phyloP scores from a whole-genome alignment of 2,888 invertebrate genomes.

The Heterodera filipjevi region DNA sequence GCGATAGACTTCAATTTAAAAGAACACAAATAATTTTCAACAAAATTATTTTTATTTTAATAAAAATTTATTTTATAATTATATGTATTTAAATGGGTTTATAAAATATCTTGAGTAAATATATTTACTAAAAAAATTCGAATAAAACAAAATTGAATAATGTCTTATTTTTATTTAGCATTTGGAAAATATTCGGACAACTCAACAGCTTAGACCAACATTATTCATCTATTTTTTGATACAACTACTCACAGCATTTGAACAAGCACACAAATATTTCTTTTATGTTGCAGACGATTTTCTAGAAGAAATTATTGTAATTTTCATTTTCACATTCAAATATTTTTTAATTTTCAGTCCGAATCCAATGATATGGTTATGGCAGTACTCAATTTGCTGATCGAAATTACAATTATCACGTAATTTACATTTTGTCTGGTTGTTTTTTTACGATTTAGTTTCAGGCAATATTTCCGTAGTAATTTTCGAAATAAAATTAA shows the following conservation, averaged over 20 bases:
- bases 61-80: no score
- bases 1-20: background rate
- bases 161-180: background rate
- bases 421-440: background rate
- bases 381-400: background rate
- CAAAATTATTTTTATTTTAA: no score
- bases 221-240: background rate
- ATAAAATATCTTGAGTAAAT: no score
- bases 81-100: no score
- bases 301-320: constrained; percentile 1
- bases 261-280: background rate
- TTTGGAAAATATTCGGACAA: constrained; percentile 1
- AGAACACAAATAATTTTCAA: no score
- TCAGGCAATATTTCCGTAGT: no score
- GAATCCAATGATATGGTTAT: background rate
- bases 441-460: no score
- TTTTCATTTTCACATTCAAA: no score
- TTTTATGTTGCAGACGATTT: background rate
- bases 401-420: background rate
- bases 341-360: background rate
- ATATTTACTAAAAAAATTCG: no score
- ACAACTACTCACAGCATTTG: background rate
- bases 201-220: background rate
- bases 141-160: background rate
- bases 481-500: no score